Evolutionary conservation across 2,113 vertebrate species (phyloP).

Genomic region (Malurus melanocephalus): DNA sequence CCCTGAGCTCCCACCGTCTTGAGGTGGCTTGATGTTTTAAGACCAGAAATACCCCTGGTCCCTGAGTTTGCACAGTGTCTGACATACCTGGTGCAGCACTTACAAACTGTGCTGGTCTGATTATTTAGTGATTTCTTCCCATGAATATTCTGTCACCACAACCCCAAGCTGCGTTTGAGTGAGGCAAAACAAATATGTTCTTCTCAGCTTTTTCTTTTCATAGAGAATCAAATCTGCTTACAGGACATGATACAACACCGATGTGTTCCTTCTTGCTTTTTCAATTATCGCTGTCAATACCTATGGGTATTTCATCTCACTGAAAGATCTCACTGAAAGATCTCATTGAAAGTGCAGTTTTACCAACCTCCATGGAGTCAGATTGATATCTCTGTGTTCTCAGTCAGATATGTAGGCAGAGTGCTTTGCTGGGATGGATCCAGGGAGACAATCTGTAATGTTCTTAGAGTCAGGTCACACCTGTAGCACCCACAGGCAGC

Average conservation of each 20-base stretch:
- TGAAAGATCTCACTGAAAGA: background rate
- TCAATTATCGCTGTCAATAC: background rate
- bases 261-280: background rate
- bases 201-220: background rate
- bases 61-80: background rate
- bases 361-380: background rate
- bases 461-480: background rate
- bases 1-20: background rate
- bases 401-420: background rate
- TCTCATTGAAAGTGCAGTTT: background rate
- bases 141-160: background rate
- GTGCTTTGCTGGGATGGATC: background rate
- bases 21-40: background rate
- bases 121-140: background rate
- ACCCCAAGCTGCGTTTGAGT: background rate
- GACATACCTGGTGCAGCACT: background rate
- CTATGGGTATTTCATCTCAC: background rate
- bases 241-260: background rate
- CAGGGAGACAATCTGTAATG: background rate
- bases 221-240: background rate
- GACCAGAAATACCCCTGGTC: background rate
- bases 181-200: background rate
- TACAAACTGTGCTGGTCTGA: background rate
- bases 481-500: fast-evolving
- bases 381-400: background rate